Conservation (phyloP, 2,797 vertebrate species). For the Epinephelus malabaricus region DNA sequence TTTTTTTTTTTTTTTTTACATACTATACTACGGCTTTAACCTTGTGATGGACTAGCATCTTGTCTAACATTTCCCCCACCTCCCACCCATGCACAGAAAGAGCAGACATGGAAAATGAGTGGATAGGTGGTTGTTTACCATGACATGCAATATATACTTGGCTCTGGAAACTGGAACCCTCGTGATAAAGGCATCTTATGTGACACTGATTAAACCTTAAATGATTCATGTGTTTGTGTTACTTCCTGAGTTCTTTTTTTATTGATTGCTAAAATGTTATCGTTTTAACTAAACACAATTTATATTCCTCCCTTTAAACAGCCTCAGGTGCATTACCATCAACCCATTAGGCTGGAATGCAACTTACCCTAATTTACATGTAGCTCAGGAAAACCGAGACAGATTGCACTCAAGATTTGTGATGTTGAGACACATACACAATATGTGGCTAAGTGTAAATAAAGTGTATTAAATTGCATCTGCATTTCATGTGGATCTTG, state of each 20-base stretch:
- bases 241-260: background rate
- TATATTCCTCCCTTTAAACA: background rate
- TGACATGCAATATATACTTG: too few species aligned
- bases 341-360: background rate
- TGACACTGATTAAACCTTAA: background rate
- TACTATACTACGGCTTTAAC: too few species aligned
- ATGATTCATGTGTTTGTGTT: background rate
- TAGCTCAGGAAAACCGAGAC: background rate
- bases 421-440: background rate
- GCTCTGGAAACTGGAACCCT: too few species aligned
- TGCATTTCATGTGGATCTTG: background rate
- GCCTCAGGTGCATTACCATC: background rate
- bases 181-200: background rate
- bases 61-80: too few species aligned
- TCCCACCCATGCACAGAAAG: too few species aligned
- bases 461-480: background rate
- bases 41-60: too few species aligned
- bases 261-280: background rate
- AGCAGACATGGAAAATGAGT: too few species aligned
- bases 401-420: background rate
- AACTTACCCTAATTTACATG: background rate
- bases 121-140: too few species aligned
- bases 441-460: background rate
- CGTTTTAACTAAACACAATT: background rate
- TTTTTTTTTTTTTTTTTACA: too few species aligned